Evolutionary conservation across 2,113 vertebrate genomes (phyloP).

Genomic region (Tragelaphus strepsiceros): DNA sequence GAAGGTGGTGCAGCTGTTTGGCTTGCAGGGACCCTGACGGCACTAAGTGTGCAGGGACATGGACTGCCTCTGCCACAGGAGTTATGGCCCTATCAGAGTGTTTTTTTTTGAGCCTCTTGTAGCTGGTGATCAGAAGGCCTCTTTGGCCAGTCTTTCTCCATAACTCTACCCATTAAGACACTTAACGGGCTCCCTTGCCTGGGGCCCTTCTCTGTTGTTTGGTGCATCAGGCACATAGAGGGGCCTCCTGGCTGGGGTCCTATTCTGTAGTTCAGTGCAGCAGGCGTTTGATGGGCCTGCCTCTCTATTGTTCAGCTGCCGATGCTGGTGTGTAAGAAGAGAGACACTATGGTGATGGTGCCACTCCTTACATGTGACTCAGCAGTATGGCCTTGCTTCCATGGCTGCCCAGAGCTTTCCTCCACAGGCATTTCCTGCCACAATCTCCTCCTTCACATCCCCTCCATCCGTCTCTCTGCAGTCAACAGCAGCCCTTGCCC

Average conservation of each 20-base stretch:
- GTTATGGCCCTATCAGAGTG: background rate
- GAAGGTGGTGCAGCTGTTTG: background rate
- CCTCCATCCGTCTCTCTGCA: background rate
- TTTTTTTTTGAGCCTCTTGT: background rate
- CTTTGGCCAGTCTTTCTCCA: background rate
- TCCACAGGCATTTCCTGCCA: background rate
- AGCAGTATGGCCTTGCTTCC: background rate
- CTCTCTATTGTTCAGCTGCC: background rate
- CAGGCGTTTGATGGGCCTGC: accelerated
- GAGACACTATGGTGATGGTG: background rate
- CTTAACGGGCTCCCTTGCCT: background rate
- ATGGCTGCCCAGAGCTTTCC: background rate
- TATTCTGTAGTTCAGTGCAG: background rate
- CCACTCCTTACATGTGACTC: background rate
- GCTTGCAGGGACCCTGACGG: accelerated
- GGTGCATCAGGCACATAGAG: background rate
- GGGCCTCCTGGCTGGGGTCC: background rate
- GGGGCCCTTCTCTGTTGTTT: background rate
- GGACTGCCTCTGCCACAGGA: accelerated
- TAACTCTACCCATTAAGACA: background rate
- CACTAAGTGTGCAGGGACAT: background rate
- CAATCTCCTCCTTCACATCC: background rate
- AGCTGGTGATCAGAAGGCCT: background rate
- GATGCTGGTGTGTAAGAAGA: background rate
- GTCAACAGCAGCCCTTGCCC: background rate